These are phyloP conservation scores for Lottia gigantea DNA, from an alignment of 2,888 invertebrate genomes.

Conservation along the genomic window DNA sequence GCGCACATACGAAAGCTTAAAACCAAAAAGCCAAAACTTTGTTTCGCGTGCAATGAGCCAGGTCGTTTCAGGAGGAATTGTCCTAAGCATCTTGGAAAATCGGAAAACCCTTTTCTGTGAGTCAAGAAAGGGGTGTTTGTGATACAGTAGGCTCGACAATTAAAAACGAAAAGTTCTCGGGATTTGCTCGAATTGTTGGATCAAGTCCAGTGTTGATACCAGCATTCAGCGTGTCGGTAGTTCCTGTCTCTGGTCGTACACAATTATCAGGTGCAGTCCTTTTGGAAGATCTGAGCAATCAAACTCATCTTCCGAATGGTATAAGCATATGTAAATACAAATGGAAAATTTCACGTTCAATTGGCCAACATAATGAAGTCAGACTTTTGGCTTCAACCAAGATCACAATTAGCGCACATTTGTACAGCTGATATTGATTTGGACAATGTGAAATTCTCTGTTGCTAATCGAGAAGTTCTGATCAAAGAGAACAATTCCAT, in stretches of 20 bases:
- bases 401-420: too few relatives aligned
- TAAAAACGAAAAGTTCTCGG: background rate
- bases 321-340: background rate
- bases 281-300: background rate
- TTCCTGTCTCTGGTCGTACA: conserved; percentile 14
- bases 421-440: too few relatives aligned
- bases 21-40: background rate
- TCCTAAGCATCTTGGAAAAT: background rate
- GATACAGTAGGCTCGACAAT: background rate
- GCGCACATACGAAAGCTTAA: background rate
- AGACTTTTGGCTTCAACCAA: too few relatives aligned
- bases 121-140: background rate
- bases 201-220: background rate
- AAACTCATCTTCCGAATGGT: background rate
- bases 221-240: conserved; percentile 10
- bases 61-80: background rate
- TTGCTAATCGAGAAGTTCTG: too few relatives aligned
- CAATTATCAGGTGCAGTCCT: background rate
- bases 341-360: background rate
- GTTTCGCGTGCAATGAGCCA: background rate
- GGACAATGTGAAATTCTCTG: too few relatives aligned
- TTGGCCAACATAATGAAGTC: too few relatives aligned
- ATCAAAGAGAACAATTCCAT: too few relatives aligned
- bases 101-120: conserved; percentile 3
- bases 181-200: background rate